Conservation (phyloP, 2,888 invertebrate species). For the Meteorus cinctellus region DNA sequence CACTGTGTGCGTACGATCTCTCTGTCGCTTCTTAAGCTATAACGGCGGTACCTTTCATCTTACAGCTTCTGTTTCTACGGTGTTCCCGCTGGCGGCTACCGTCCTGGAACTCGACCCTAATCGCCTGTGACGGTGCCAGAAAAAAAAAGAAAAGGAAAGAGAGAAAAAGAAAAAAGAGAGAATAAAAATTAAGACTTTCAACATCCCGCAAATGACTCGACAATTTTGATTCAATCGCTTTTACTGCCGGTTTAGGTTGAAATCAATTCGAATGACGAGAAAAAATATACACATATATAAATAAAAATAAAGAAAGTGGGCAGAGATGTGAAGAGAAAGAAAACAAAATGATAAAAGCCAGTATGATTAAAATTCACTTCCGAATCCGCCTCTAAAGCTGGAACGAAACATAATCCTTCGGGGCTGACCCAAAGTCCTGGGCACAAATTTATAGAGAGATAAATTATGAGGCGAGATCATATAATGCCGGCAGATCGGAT, state of each 20-base stretch:
- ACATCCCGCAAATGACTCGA: slow-evolving; percentile 36
- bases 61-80: slow-evolving; percentile 69
- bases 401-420: slow-evolving; percentile 44
- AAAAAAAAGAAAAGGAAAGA: slow-evolving; percentile 31
- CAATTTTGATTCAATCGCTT: slow-evolving; percentile 37
- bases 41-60: slow-evolving; percentile 67
- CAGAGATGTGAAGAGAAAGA: background rate
- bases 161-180: slow-evolving; percentile 12
- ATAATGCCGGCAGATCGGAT: slow-evolving; percentile 42
- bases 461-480: slow-evolving; percentile 44
- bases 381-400: slow-evolving; percentile 34
- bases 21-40: slow-evolving; percentile 59
- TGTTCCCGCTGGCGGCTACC: slow-evolving; percentile 69
- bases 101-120: slow-evolving; percentile 69
- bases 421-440: slow-evolving; percentile 32
- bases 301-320: background rate
- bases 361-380: slow-evolving; percentile 41
- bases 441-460: slow-evolving; percentile 43
- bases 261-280: slow-evolving; percentile 19
- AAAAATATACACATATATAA: slow-evolving; percentile 11
- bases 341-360: slow-evolving; percentile 1
- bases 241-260: slow-evolving; percentile 22
- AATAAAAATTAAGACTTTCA: slow-evolving; percentile 23
- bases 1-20: slow-evolving; percentile 47
- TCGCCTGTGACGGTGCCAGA: slow-evolving; percentile 60